A percentile compares a stretch with the other conserved stretches of the same genome.
Evolutionary conservation across 1,140 invertebrate species (phyloP).

Genomic region (Trichonephila inaurata): DNA sequence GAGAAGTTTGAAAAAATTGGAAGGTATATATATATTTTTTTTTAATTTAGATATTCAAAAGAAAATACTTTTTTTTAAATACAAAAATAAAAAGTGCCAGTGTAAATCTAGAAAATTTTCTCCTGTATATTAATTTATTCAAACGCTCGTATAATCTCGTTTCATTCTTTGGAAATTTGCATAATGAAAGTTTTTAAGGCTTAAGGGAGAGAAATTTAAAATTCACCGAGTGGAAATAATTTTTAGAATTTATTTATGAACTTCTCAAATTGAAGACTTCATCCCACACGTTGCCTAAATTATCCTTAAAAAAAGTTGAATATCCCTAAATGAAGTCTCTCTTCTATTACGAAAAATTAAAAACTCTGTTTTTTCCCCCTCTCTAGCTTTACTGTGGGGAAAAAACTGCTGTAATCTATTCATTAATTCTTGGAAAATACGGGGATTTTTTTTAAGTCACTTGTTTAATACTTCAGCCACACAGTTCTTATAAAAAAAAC

Average conservation of each 20-base stretch:
- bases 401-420: not conserved
- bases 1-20: too few species aligned
- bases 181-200: not conserved
- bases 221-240: not conserved
- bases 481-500: not conserved
- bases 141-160: not conserved
- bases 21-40: too few species aligned
- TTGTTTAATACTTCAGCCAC: not conserved
- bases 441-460: not conserved
- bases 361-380: not conserved
- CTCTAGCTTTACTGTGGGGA: not conserved
- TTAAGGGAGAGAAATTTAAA: not conserved
- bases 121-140: not conserved
- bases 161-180: not conserved
- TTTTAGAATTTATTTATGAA: conserved; percentile 2
- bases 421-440: not conserved
- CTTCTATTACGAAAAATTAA: not conserved
- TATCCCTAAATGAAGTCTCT: not conserved
- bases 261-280: not conserved
- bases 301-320: not conserved
- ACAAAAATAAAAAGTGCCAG: too few species aligned
- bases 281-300: not conserved
- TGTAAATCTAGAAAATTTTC: too few species aligned
- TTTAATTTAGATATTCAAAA: too few species aligned
- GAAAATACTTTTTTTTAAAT: too few species aligned